Percentiles rank a stretch among this genome's conserved stretches.
phyloP scores from a whole-genome alignment of 35 echinoderm and acorn worm species.

The Lytechinus variegatus region DNA sequence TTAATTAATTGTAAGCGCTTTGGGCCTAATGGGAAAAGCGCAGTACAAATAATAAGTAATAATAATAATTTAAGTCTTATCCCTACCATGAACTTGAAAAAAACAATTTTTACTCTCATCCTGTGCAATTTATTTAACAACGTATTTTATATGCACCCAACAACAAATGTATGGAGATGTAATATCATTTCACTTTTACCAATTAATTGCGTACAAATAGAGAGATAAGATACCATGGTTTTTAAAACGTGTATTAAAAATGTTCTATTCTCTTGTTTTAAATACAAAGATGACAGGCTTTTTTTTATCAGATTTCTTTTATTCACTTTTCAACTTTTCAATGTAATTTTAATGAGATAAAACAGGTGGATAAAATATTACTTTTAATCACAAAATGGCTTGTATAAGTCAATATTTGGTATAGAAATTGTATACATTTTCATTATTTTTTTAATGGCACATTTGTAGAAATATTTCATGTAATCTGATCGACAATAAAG shows the following conservation, averaged over 20 bases:
- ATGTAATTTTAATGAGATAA: no score
- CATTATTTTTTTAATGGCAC: no score
- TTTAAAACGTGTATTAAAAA: not conserved
- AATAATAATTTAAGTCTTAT: not conserved
- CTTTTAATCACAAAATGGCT: no score
- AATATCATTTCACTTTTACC: not conserved
- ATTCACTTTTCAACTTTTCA: no score
- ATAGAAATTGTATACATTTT: no score
- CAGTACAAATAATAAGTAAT: no score
- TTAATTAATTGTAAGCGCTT: no score
- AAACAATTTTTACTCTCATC: not conserved
- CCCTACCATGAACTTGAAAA: not conserved
- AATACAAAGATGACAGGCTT: not conserved
- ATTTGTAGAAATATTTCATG: no score
- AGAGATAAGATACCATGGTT: not conserved
- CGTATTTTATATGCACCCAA: not conserved
- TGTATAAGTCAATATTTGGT: no score
- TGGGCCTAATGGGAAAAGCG: no score
- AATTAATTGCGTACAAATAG: not conserved
- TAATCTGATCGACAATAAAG: no score
- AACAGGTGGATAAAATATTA: no score
- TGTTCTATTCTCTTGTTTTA: not conserved
- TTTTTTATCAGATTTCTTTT: not conserved
- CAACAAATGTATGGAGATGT: not conserved
- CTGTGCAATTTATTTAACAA: not conserved